phyloP scores from a whole-genome alignment of 2,888 invertebrate species.

The Sarcophaga variegata region DNA sequence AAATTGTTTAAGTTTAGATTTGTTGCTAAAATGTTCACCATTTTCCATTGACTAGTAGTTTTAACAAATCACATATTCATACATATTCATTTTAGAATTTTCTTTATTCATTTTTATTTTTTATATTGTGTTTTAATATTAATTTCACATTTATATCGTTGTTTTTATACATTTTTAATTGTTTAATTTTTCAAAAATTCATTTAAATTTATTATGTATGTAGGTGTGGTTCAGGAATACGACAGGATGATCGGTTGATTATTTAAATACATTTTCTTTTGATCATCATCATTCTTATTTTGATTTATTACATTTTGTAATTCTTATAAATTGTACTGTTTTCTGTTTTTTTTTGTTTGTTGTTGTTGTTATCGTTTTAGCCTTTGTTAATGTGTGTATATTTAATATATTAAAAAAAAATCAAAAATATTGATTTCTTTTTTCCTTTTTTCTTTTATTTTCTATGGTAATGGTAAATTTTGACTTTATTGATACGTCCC shows the following conservation, averaged over 20 bases:
- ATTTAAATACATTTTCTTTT: conserved; percentile 30
- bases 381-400: background rate
- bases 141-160: conserved; percentile 57
- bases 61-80: conserved; percentile 60
- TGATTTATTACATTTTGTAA: conserved; percentile 47
- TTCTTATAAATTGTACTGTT: conserved; percentile 53
- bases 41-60: conserved; percentile 57
- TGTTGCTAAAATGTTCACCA: conserved; percentile 44
- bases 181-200: background rate
- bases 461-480: conserved; percentile 18
- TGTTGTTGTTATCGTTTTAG: background rate
- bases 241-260: conserved; percentile 11
- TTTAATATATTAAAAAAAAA: conserved; percentile 32
- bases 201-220: conserved; percentile 26
- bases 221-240: conserved; percentile 56
- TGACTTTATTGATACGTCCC: conserved; percentile 43
- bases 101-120: conserved; percentile 17
- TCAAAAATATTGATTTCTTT: conserved; percentile 40
- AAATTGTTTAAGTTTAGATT: conserved; percentile 46
- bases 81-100: conserved; percentile 35
- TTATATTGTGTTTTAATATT: too few relatives aligned
- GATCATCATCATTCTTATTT: conserved; percentile 9
- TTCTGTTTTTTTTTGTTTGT: background rate
- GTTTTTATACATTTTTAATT: conserved; percentile 40
- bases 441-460: background rate